These are phyloP conservation scores for Microchirus variegatus DNA, from an alignment of 2,797 vertebrate genomes.

Conservation along the genomic window DNA sequence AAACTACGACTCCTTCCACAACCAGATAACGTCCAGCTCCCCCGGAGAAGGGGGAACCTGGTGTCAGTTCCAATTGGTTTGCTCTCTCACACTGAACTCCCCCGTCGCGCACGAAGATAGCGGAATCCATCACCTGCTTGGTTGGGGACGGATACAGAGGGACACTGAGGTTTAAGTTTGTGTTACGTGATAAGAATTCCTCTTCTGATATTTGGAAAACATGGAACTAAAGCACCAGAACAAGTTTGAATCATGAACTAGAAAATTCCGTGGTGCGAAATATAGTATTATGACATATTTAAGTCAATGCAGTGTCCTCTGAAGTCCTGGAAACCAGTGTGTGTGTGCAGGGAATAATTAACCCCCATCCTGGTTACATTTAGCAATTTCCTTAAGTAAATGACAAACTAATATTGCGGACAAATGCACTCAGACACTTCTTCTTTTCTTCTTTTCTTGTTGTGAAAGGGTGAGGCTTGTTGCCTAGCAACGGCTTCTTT, in stretches of 20 bases:
- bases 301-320: too few species aligned
- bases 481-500: slow-evolving; percentile 64
- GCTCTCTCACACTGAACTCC: slow-evolving; percentile 32
- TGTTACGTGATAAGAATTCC: too few species aligned
- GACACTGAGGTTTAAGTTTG: background rate
- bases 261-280: too few species aligned
- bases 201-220: too few species aligned
- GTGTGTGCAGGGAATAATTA: slow-evolving; percentile 54
- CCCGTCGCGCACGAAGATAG: slow-evolving; percentile 30
- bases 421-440: slow-evolving; percentile 50
- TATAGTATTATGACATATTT: too few species aligned
- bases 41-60: slow-evolving; percentile 46
- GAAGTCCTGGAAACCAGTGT: slow-evolving; percentile 4
- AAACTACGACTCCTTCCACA: slow-evolving; percentile 24
- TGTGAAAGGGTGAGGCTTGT: slow-evolving; percentile 45
- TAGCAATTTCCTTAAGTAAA: slow-evolving; percentile 67
- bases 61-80: slow-evolving; percentile 64
- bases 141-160: background rate
- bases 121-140: background rate
- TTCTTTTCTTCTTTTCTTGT: background rate
- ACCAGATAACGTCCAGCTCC: slow-evolving; percentile 42
- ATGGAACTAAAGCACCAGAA: too few species aligned
- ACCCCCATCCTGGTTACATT: slow-evolving; percentile 50
- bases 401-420: slow-evolving; percentile 56
- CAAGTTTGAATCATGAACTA: too few species aligned